Evolutionary conservation across 2,888 invertebrate genomes (phyloP).

Genomic region (Pedicia rivosa): DNA sequence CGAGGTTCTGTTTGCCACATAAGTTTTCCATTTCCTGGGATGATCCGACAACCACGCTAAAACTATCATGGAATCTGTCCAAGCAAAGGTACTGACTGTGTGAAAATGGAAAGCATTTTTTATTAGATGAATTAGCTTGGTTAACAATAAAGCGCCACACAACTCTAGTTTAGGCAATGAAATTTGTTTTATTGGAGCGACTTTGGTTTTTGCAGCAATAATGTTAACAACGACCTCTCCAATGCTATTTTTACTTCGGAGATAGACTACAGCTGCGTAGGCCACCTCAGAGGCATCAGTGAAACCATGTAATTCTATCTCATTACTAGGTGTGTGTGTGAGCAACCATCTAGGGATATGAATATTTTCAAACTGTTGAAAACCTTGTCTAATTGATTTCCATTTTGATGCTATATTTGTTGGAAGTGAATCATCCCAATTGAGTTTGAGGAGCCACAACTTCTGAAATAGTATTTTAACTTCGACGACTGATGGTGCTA

Average conservation of each 20-base stretch:
- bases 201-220: not conserved
- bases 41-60: conserved; percentile 8
- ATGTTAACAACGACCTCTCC: not conserved
- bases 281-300: not conserved
- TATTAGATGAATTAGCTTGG: not conserved
- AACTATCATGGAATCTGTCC: conserved; percentile 4
- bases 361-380: no score
- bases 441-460: not conserved
- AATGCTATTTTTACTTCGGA: not conserved
- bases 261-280: conserved; percentile 3
- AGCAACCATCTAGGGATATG: no score
- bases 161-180: no score
- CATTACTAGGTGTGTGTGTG: no score
- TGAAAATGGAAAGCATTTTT: conserved; percentile 6
- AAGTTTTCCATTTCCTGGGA: conserved; percentile 1
- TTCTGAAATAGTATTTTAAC: no score
- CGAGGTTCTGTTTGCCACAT: not conserved
- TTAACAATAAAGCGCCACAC: no score
- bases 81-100: conserved; percentile 8
- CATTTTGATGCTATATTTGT: no score
- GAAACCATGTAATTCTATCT: not conserved
- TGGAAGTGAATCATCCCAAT: no score
- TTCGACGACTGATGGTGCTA: no score
- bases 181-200: no score
- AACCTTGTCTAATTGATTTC: no score